Evolutionary conservation across 2,888 invertebrate genomes (phyloP).

Genomic region (Neelides folsomi): DNA sequence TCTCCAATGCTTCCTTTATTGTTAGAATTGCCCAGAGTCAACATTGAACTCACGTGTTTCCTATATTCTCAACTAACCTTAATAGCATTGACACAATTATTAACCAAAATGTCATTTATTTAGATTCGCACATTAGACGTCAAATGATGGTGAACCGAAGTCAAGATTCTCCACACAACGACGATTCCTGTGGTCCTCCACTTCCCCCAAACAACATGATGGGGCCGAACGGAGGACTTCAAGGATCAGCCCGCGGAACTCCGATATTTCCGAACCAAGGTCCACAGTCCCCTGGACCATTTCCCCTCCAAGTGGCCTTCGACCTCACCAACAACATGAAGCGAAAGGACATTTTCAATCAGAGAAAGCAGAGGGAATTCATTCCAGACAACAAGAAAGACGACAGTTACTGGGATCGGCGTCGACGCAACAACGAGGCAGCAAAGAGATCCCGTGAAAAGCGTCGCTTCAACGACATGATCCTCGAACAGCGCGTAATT

Average conservation of each 20-base stretch:
- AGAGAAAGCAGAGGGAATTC: constrained; percentile 87
- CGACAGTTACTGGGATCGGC: constrained; percentile 92
- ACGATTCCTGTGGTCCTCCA: constrained; percentile 18
- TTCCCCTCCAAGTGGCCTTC: constrained; percentile 31
- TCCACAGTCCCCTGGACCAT: constrained; percentile 35
- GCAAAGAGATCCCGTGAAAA: constrained; percentile 94
- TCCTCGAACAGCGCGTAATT: constrained; percentile 81
- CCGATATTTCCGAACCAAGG: constrained; percentile 6
- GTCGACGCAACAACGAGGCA: constrained; percentile 91
- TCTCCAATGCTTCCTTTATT: too few species aligned
- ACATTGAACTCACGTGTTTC: neutral
- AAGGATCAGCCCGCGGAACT: neutral
- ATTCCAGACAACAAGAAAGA: constrained; percentile 94
- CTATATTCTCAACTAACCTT: neutral
- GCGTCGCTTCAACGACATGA: constrained; percentile 90
- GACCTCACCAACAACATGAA: constrained; percentile 37
- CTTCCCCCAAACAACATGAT: constrained; percentile 9
- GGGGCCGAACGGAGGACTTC: constrained; percentile 3
- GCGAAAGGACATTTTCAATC: constrained; percentile 72
- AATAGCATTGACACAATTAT: neutral
- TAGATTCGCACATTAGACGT: constrained; percentile 40
- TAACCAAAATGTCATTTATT: neutral
- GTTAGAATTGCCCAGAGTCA: neutral
- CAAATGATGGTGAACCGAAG: constrained; percentile 63
- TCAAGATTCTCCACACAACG: constrained; percentile 28